phyloP scores from a whole-genome alignment of 1,140 invertebrate genomes.

The Atopsyche davidsoni region DNA sequence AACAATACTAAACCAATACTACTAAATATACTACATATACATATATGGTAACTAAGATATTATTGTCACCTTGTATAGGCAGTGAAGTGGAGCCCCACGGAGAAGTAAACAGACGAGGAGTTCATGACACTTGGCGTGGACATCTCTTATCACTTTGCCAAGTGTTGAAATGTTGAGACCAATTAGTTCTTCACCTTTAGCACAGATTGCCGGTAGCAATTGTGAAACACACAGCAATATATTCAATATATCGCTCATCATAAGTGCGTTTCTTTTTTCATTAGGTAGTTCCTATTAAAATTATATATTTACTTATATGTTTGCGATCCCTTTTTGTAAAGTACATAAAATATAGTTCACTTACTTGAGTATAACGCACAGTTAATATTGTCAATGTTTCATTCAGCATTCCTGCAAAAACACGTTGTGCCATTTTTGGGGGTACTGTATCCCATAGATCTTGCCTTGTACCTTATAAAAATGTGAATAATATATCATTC shows the following conservation, averaged over 20 bases:
- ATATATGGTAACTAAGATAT: conserved; percentile 17
- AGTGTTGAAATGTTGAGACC: conserved; percentile 51
- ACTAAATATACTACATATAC: conserved; percentile 8
- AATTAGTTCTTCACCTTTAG: conserved; percentile 54
- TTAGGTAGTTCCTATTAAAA: conserved; percentile 21
- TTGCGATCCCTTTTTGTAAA: not conserved
- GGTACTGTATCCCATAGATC: conserved; percentile 76
- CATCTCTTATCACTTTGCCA: conserved; percentile 60
- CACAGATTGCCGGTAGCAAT: conserved; percentile 58
- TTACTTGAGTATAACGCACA: conserved; percentile 66
- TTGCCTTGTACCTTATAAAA: conserved; percentile 56
- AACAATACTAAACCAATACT: not conserved
- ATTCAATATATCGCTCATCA: conserved; percentile 68
- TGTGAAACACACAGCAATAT: conserved; percentile 65
- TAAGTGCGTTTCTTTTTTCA: conserved; percentile 21
- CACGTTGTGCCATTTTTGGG: conserved; percentile 71
- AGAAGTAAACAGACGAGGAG: conserved; percentile 63
- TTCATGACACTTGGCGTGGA: conserved; percentile 73
- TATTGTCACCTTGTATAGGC: conserved; percentile 61
- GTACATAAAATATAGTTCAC: conserved; percentile 1
- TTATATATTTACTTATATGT: conserved; percentile 3
- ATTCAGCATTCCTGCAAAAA: conserved; percentile 74
- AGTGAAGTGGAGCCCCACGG: conserved; percentile 62
- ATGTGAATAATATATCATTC: not conserved
- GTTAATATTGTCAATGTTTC: conserved; percentile 71